A percentile compares a stretch with the other conserved stretches of the same genome.
Conservation (phyloP, 1,140 invertebrate genomes). For the Aradophagus sp. region DNA sequence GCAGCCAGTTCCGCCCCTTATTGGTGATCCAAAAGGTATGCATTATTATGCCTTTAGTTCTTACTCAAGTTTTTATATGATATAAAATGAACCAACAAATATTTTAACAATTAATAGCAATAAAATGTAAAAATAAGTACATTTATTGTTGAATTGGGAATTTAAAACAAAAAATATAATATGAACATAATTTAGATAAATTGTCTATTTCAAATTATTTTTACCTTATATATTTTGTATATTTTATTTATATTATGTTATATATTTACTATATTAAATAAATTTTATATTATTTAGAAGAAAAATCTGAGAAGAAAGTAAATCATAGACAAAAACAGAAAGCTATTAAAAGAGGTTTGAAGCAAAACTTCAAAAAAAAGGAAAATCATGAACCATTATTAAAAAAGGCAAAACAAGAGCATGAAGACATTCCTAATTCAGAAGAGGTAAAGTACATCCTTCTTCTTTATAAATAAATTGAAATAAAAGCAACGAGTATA, state of each 20-base stretch:
- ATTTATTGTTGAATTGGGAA: no score
- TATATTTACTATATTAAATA: no score
- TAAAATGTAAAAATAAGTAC: no score
- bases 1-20: constrained; percentile 84
- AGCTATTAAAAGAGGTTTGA: constrained; percentile 39
- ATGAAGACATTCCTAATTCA: neutral
- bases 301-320: constrained; percentile 23
- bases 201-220: no score
- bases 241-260: no score
- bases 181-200: no score
- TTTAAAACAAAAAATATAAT: no score
- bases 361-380: constrained; percentile 28
- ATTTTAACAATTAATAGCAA: no score
- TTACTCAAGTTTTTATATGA: neutral
- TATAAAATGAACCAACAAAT: constrained; percentile 1
- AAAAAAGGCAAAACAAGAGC: constrained; percentile 37
- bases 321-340: constrained; percentile 38
- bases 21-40: constrained; percentile 69
- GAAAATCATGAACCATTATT: constrained; percentile 19
- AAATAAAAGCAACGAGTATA: constrained; percentile 3
- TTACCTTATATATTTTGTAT: no score
- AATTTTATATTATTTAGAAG: no score
- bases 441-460: no score
- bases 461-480: no score
- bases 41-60: constrained; percentile 1